phyloP scores from a whole-genome alignment of 2,888 invertebrate species.

The Nemotelus nigrinus region DNA sequence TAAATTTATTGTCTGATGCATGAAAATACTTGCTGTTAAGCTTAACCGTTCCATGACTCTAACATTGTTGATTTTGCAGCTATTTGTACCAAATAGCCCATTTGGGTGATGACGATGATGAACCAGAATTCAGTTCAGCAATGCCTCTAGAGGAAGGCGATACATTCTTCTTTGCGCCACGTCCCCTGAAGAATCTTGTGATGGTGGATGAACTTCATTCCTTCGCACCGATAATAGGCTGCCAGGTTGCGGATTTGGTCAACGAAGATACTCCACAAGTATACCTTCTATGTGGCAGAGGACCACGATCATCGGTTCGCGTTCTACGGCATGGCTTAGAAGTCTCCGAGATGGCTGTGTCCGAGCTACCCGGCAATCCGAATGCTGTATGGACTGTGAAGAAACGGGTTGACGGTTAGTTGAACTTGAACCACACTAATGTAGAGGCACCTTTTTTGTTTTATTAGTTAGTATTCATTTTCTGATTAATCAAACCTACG shows the following conservation, averaged over 20 bases:
- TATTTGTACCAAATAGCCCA: constrained; percentile 99
- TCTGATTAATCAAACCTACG: background rate
- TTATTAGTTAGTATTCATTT: background rate
- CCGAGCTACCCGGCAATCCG: constrained; percentile 98
- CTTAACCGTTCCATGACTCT: background rate
- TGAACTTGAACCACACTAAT: constrained; percentile 22
- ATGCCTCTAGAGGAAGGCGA: constrained; percentile 99
- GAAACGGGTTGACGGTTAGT: constrained; percentile 93
- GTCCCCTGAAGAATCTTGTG: constrained; percentile 92
- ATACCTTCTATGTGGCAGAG: constrained; percentile 95
- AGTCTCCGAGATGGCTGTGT: constrained; percentile 99
- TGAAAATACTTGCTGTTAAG: background rate
- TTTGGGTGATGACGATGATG: constrained; percentile 98
- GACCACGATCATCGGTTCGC: constrained; percentile 91
- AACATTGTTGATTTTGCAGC: constrained; percentile 68
- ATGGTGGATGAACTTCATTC: constrained; percentile 97
- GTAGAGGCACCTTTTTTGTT: too few species aligned
- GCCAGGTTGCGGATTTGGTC: constrained; percentile 92
- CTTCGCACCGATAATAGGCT: constrained; percentile 86
- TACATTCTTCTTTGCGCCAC: constrained; percentile 97
- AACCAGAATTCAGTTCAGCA: constrained; percentile 97
- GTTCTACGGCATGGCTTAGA: constrained; percentile 97
- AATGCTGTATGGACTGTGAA: constrained; percentile 99
- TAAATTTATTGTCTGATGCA: constrained; percentile 43
- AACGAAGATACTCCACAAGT: constrained; percentile 99